phyloP scores from a whole-genome alignment of 2,888 invertebrate species.

The Mamestra brassicae region DNA sequence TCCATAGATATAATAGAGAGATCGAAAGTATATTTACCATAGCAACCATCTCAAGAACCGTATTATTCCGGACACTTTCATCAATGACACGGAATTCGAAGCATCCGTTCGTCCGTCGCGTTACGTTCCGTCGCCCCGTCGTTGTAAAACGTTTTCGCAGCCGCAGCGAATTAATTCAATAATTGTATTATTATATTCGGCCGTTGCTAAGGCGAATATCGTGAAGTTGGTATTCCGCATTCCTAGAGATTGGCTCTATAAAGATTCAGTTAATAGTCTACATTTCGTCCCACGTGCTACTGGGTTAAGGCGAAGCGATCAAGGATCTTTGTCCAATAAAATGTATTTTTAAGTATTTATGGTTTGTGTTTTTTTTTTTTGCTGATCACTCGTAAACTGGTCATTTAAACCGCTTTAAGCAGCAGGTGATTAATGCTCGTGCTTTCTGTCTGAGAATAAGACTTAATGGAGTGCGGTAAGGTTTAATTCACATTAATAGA shows the following conservation, averaged over 20 bases:
- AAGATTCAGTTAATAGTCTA: constrained; percentile 81
- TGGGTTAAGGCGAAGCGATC: constrained; percentile 76
- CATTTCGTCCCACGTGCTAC: constrained; percentile 80
- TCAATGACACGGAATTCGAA: constrained; percentile 56
- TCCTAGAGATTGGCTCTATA: constrained; percentile 79
- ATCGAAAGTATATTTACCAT: constrained; percentile 25
- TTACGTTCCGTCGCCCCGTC: not conserved
- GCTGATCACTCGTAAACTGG: not conserved
- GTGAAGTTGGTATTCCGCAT: constrained; percentile 80
- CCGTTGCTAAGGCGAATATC: constrained; percentile 73
- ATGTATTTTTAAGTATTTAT: not conserved
- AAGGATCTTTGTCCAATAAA: constrained; percentile 13
- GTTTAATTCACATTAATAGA: too few species aligned
- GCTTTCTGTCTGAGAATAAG: too few species aligned
- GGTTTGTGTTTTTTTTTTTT: not conserved
- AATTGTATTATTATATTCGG: constrained; percentile 56
- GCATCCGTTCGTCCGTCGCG: constrained; percentile 32
- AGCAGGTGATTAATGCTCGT: too few species aligned
- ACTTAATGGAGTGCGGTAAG: too few species aligned
- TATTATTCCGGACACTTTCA: constrained; percentile 53
- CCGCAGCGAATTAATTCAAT: constrained; percentile 54
- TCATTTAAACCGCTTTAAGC: not conserved
- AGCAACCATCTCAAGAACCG: constrained; percentile 22
- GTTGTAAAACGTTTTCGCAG: constrained; percentile 47
- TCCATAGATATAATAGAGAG: not conserved